Conservation (phyloP, 2,888 invertebrate genomes). For the Anoncus sp. region DNA sequence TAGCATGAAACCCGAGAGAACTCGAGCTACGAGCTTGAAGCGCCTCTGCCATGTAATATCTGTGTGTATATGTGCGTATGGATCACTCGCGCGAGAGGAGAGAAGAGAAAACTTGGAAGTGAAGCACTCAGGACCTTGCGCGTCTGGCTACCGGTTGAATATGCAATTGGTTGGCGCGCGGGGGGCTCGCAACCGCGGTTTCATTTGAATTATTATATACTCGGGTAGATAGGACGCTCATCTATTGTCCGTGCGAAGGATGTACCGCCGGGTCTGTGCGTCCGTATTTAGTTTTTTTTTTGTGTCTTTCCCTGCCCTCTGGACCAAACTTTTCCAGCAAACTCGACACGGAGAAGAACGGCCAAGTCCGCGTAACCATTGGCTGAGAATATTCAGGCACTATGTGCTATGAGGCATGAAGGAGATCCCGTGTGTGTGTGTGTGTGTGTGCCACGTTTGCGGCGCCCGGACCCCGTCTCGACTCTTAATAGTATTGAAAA, state of each 20-base stretch:
- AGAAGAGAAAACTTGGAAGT: conserved; percentile 24
- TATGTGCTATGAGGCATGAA: too few species aligned
- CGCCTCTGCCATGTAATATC: too few species aligned
- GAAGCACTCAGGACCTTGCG: too few species aligned
- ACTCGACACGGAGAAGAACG: not conserved
- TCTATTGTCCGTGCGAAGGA: conserved; percentile 75
- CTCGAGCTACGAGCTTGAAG: not conserved
- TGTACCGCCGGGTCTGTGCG: too few species aligned
- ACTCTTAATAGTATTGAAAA: conserved; percentile 81
- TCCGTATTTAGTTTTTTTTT: too few species aligned
- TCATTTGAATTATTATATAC: conserved; percentile 76
- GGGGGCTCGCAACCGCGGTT: too few species aligned
- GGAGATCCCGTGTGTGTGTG: too few species aligned
- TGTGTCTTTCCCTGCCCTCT: conserved; percentile 67
- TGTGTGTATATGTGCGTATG: not conserved
- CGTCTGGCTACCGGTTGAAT: conserved; percentile 73
- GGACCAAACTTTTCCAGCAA: conserved; percentile 73
- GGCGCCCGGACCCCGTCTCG: conserved; percentile 42
- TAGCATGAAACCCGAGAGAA: not conserved
- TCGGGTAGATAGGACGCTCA: conserved; percentile 73
- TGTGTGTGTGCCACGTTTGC: too few species aligned
- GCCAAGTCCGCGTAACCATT: conserved; percentile 17
- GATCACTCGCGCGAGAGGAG: not conserved
- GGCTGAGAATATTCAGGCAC: conserved; percentile 46
- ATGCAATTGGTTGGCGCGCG: conserved; percentile 73